Conservation (phyloP, 2,888 invertebrate genomes). For the Rhyacophila evoluta region DNA sequence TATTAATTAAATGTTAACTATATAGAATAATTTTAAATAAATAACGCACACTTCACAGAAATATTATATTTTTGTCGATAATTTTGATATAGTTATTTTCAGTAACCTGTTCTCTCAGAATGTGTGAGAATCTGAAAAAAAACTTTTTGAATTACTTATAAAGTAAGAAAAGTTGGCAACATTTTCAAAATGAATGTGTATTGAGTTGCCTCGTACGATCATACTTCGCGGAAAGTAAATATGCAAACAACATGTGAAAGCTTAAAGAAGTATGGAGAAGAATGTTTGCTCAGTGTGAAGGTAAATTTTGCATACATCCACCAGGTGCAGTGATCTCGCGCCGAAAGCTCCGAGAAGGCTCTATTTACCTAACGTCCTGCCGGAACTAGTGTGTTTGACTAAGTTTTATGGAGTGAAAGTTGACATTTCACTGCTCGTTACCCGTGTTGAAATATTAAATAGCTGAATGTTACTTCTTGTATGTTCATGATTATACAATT, state of each 20-base stretch:
- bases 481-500: neutral
- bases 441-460: constrained; percentile 29
- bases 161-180: neutral
- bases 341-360: constrained; percentile 25
- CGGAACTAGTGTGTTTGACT: constrained; percentile 40
- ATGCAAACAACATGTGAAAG: constrained; percentile 10
- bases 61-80: no score
- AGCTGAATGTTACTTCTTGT: neutral
- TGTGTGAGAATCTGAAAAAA: neutral
- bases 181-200: neutral
- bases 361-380: constrained; percentile 33
- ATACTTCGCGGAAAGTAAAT: neutral
- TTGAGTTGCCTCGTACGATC: neutral
- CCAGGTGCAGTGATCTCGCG: constrained; percentile 13
- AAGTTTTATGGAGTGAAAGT: constrained; percentile 43
- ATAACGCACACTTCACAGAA: no score
- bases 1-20: no score
- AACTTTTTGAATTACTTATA: neutral
- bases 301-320: constrained; percentile 23
- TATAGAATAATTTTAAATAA: no score
- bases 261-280: constrained; percentile 16
- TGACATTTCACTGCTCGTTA: constrained; percentile 39
- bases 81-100: no score
- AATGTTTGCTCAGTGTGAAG: constrained; percentile 8
- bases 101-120: no score